Evolutionary conservation across 37 sponge, comb jelly and placozoan genomes (phyloP).

Genomic region (Chondrilla cf. caribensis): DNA sequence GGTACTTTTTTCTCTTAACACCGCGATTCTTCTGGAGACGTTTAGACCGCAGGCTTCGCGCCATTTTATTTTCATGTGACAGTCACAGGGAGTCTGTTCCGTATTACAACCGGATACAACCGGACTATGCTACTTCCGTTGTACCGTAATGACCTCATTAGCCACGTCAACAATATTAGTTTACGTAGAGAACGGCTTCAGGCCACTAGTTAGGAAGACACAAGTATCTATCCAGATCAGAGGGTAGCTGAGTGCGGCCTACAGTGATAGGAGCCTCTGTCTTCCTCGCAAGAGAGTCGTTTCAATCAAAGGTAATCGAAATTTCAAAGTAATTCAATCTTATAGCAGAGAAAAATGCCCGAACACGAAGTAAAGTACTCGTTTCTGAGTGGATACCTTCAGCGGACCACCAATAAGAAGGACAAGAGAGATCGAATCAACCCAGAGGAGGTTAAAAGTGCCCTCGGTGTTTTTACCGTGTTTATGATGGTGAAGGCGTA

Average conservation of each 20-base stretch:
- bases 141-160: no score
- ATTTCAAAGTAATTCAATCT: no score
- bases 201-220: no score
- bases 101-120: no score
- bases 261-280: slow-evolving; percentile 92
- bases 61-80: slow-evolving; percentile 37
- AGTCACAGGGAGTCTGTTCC: no score
- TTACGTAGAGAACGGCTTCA: no score
- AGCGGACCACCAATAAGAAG: slow-evolving; percentile 40
- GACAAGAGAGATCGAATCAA: slow-evolving; percentile 7
- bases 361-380: neutral
- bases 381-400: slow-evolving; percentile 44
- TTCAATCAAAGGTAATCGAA: no score
- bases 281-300: slow-evolving; percentile 21
- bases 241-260: slow-evolving; percentile 85
- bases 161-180: no score
- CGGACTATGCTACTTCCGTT: no score
- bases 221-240: neutral
- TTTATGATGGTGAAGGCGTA: slow-evolving; percentile 57
- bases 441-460: slow-evolving; percentile 72
- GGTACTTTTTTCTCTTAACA: slow-evolving; percentile 51
- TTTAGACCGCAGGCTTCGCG: slow-evolving; percentile 74
- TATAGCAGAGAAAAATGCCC: no score
- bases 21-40: slow-evolving; percentile 47
- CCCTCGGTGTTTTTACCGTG: slow-evolving; percentile 77